Evolutionary conservation across 2,888 invertebrate genomes (phyloP).

Genomic region (Phrixothrix hirtus): DNA sequence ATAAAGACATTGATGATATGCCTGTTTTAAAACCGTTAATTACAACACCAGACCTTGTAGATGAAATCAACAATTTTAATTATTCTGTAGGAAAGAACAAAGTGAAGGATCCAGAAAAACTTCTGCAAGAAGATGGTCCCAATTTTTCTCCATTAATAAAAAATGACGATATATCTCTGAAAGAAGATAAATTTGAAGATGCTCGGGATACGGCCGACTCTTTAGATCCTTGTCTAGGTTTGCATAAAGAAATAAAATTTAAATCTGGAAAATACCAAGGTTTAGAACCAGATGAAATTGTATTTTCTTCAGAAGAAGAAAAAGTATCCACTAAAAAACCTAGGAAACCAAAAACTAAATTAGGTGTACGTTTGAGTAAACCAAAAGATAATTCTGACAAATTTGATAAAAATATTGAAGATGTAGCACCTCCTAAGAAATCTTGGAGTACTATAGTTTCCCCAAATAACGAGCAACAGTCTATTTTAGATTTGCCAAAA

Average conservation of each 20-base stretch:
- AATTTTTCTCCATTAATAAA: constrained; percentile 5
- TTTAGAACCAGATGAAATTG: constrained; percentile 33
- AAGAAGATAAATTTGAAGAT: constrained; percentile 24
- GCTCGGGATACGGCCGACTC: constrained; percentile 25
- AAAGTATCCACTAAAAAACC: constrained; percentile 42
- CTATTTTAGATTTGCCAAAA: constrained; percentile 47
- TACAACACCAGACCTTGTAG: constrained; percentile 26
- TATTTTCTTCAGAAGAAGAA: constrained; percentile 37
- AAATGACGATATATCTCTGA: constrained; percentile 10
- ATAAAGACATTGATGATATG: not conserved
- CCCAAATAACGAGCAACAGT: constrained; percentile 39
- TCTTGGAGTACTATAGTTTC: constrained; percentile 56
- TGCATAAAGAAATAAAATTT: constrained; percentile 9
- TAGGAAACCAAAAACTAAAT: constrained; percentile 52
- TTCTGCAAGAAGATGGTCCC: no score
- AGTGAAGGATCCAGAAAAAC: not conserved
- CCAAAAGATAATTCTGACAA: constrained; percentile 17
- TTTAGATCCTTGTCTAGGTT: not conserved
- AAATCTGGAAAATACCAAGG: constrained; percentile 28
- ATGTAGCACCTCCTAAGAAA: constrained; percentile 49
- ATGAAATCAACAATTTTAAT: constrained; percentile 9
- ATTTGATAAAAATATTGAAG: constrained; percentile 25
- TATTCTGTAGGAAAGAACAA: constrained; percentile 12
- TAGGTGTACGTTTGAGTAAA: constrained; percentile 51
- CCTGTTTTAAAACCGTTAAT: constrained; percentile 10